Base-by-base conservation (phyloP, 2,888 invertebrate genomes). In the Cataglyphis altisquamis region DNA sequence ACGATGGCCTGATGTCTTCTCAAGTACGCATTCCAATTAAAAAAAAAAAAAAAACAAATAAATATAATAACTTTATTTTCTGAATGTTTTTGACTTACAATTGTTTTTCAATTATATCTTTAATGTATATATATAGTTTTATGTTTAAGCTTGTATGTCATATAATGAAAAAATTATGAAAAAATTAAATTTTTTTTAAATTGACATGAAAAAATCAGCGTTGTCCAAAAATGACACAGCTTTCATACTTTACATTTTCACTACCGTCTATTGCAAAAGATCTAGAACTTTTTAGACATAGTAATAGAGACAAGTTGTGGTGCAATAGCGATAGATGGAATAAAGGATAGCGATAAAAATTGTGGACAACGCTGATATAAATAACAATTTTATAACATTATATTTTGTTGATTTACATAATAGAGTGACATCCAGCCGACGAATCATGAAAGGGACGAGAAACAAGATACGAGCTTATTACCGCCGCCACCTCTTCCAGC, bases 391-490 rank as follows among this genome's bases (percentile, higher is more conserved):
- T 52, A n/a, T 21, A 9, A 9, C 3, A 55, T 48, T 48, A n/a
- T 77, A 41, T 66, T 64, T 80, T n/a, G 12, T 78, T 81, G 52
- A n/a, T 25, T 68, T 66, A 1, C 29, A 41, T 93, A 95, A 95
- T 94, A 95, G 83, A 95, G 94, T 80, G 96, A 96, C 86, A 95
- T 95, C 81, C 96, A 96, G 84, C 96, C 96, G 55, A 97, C 97
- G 25, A 97, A 97, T 93, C 97, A 97, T 94, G 97, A 97, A 94
- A 96, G 97, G 96, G 95, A 96, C 94, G 95, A 94, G 82, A 94
- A 93, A 92, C 86, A 92, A 82, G 91, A 94, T 64, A 91, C 88
- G 73, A 90, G 92, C 82, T 88, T 93, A 82, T 92, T 93, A 80
- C 94, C 94, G 60, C 94, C 94, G 62, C 94, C 94, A 77, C 91